Conservation (phyloP, 2,797 vertebrate genomes). For the Trichosurus vulpecula region DNA sequence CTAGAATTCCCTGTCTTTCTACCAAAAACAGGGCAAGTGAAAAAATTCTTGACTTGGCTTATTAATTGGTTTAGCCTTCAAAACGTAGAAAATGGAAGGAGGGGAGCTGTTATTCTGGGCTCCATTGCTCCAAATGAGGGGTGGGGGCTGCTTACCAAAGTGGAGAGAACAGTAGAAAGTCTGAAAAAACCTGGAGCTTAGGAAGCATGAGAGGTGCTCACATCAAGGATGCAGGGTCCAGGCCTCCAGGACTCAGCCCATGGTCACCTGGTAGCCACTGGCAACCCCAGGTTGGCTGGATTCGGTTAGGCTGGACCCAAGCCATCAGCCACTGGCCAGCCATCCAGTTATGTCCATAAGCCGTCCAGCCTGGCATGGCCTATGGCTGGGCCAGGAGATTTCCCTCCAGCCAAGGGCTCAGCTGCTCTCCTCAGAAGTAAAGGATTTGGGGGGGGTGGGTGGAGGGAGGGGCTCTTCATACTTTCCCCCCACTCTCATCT, state of each 20-base stretch:
- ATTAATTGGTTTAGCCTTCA: not conserved
- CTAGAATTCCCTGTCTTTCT: not conserved
- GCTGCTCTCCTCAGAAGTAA: not conserved
- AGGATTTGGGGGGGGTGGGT: not conserved
- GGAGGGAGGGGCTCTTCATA: not conserved
- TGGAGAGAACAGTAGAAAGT: not conserved
- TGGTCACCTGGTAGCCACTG: not conserved
- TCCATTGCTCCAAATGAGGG: not conserved
- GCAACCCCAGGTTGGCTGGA: not conserved
- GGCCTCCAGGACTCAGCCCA: not conserved
- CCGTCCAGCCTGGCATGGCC: fast-evolving
- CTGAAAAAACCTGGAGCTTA: not conserved
- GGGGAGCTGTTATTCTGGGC: not conserved
- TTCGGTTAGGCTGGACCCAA: not conserved
- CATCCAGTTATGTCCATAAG: not conserved
- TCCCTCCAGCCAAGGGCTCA: not conserved
- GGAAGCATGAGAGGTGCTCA: not conserved
- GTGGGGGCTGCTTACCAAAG: not conserved
- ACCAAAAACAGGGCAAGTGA: not conserved
- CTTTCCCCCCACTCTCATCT: not conserved
- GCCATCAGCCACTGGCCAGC: not conserved
- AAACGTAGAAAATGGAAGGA: not conserved
- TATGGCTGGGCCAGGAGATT: not conserved
- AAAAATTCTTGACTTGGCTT: not conserved
- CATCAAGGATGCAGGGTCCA: not conserved